Evolutionary conservation across 64 coral and sea anemone species (phyloP).

Genomic region (Montipora capricornis): DNA sequence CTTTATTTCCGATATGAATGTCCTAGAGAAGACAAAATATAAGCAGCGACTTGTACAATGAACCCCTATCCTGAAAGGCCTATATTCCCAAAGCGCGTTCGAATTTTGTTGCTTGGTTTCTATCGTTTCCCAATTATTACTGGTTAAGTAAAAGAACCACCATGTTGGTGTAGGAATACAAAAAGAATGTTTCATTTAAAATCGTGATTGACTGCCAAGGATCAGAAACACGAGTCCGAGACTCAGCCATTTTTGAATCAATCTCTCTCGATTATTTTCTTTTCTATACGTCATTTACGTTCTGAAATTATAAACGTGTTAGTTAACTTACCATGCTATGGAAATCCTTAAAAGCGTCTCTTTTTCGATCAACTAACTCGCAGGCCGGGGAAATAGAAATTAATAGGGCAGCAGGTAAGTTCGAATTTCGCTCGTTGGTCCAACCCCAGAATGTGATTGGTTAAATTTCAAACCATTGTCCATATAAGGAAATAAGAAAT

Average conservation of each 20-base stretch:
- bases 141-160: background rate
- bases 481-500: slow-evolving; percentile 1
- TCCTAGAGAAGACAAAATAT: background rate
- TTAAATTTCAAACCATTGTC: background rate
- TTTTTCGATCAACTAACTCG: background rate
- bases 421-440: slow-evolving; percentile 54
- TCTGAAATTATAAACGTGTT: background rate
- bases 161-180: background rate
- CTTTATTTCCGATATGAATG: background rate
- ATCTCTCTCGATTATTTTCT: background rate
- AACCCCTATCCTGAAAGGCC: background rate
- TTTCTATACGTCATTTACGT: background rate
- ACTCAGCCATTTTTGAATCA: background rate
- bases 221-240: background rate
- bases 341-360: background rate
- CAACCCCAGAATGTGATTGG: background rate
- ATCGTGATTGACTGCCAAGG: background rate
- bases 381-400: background rate
- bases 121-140: background rate
- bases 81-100: background rate
- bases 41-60: background rate
- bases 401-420: background rate
- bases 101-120: background rate
- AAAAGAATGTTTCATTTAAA: background rate
- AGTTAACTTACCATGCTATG: slow-evolving; percentile 4